phyloP scores from a whole-genome alignment of 1,140 invertebrate species.

The Atta colombica region DNA sequence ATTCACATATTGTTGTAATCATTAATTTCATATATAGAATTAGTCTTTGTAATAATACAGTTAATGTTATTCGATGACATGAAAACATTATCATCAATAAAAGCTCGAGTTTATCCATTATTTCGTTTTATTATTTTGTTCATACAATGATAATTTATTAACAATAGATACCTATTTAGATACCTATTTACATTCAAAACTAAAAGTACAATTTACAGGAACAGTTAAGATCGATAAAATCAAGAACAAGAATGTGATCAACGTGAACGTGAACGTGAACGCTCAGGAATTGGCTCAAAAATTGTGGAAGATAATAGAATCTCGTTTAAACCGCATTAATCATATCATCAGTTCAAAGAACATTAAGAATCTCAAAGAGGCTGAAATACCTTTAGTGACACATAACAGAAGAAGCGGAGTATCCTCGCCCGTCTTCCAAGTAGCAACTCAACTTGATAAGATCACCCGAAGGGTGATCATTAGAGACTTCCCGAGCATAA shows the following conservation, averaged over 20 bases:
- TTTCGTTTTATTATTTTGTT: not conserved
- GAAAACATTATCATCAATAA: too few relatives aligned
- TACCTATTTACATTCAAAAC: not conserved
- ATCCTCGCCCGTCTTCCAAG: constrained; percentile 44
- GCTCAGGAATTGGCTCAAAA: constrained; percentile 70
- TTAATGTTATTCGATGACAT: not conserved
- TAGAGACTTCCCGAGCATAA: not conserved
- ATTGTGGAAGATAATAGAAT: constrained; percentile 75
- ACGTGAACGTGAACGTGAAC: constrained; percentile 74
- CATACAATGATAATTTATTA: not conserved
- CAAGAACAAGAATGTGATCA: constrained; percentile 77
- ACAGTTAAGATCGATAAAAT: constrained; percentile 34
- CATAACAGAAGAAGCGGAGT: constrained; percentile 42
- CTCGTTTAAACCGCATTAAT: constrained; percentile 38
- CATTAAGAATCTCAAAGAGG: constrained; percentile 53
- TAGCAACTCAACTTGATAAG: constrained; percentile 68
- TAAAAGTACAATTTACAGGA: constrained; percentile 48
- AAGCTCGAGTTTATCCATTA: not conserved
- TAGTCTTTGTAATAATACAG: not conserved
- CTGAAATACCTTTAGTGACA: constrained; percentile 50
- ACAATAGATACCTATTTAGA: not conserved
- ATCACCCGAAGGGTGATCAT: constrained; percentile 64
- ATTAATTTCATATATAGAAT: not conserved
- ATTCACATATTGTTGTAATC: not conserved
- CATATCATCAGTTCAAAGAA: not conserved